A percentile compares a stretch with the other conserved stretches of the same genome.
phyloP scores from a whole-genome alignment of 2,888 invertebrate genomes.

The Phortica magna region DNA sequence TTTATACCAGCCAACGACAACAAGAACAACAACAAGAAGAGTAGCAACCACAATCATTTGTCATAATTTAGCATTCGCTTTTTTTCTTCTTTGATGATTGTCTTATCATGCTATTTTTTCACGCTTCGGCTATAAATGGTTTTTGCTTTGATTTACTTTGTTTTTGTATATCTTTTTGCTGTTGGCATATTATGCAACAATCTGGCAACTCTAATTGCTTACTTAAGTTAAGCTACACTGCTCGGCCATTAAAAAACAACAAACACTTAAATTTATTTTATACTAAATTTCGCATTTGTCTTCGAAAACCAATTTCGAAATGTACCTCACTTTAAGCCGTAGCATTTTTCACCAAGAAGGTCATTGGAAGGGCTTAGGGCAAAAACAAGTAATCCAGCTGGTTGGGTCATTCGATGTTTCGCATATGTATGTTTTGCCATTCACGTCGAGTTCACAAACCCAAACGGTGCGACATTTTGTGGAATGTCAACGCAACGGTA shows the following conservation, averaged over 20 bases:
- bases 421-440: conserved; percentile 31
- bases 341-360: not conserved
- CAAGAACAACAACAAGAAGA: not conserved
- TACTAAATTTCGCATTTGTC: too few relatives aligned
- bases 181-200: too few relatives aligned
- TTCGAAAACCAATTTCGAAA: not conserved
- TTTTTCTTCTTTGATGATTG: not conserved
- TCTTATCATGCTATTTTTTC: not conserved
- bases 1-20: not conserved
- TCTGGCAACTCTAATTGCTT: too few relatives aligned
- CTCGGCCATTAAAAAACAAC: too few relatives aligned
- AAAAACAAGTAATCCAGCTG: conserved; percentile 11
- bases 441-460: conserved; percentile 26
- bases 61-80: not conserved
- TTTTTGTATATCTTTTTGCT: too few relatives aligned
- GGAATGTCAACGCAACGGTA: conserved; percentile 29
- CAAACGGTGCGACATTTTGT: not conserved
- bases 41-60: not conserved
- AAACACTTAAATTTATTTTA: too few relatives aligned
- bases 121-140: not conserved
- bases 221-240: too few relatives aligned
- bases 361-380: not conserved
- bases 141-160: too few relatives aligned
- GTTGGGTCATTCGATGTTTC: conserved; percentile 23
- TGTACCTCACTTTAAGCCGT: not conserved